Evolutionary conservation across 2,888 invertebrate species (phyloP), one percentile per base, ranked within the genome.

Genomic region (Polyommatus iphigenia): DNA sequence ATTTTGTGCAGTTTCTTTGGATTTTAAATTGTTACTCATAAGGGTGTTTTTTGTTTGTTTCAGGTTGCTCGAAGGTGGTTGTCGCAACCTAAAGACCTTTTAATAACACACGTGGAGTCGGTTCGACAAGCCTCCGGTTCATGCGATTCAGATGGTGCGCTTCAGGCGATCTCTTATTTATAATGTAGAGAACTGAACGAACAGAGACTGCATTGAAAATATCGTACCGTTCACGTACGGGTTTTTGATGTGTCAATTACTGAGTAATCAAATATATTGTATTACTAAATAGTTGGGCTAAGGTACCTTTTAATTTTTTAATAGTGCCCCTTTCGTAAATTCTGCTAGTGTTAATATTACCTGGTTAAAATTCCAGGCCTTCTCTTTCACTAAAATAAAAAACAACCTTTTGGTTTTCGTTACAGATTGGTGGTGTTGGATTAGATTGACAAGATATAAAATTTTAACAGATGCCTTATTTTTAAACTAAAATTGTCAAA

Each of bases 1-100:
- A 78, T 29, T 67, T 6, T 67, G 24, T 82, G 78, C 83, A 59
- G 71, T 81, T 41, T 0, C 8, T 0, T 20, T 77, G 71, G 54
- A 79, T 81, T 75, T 80, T 82, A 81, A 50, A 0, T 0, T 6
- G 29, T 79, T 41, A 2, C 0, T 72, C 0, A 0, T 82, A 84
- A 76, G 78, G 79, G 54, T 78, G 77, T 71, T 78, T 82, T 82
- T 83, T 0, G 54, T 7, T 80, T 79, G 78, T 15, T 72, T 62
- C 2, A 41, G n/a, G 20, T 20, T 24, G 5, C 18, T 54, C 77
- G 71, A 80, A 80, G 77, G 81, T 85, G 82, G 87, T 86, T 87
- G 87, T 89, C 87, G 85, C 85, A 82, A 82, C 84, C 87, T 92
- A 92, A 92, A 91, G 89, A 89, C 88, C 82, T 90, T 91, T 90